These are phyloP conservation scores for Eucriotettix oculatus DNA, from an alignment of 2,888 invertebrate genomes.

Conservation along the genomic window DNA sequence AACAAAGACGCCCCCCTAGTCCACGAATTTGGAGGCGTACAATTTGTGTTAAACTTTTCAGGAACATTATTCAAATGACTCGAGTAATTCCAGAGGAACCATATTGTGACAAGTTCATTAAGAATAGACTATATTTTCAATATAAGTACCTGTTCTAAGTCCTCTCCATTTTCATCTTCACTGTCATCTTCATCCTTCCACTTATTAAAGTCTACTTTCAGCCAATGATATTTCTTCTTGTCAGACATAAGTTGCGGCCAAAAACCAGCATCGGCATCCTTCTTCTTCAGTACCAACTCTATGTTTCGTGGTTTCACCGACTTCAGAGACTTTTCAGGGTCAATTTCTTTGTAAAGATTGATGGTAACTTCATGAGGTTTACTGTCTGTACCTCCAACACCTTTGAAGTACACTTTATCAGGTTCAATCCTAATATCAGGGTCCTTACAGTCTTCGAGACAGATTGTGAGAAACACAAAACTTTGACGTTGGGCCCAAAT, in stretches of 20 bases:
- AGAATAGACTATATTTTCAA: too few species aligned
- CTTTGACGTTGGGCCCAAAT: slow-evolving; percentile 87
- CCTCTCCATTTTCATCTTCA: slow-evolving; percentile 51
- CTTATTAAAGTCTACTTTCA: slow-evolving; percentile 94
- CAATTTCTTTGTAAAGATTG: slow-evolving; percentile 64
- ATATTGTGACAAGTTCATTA: too few species aligned
- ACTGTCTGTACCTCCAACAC: slow-evolving; percentile 66
- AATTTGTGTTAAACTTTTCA: too few species aligned
- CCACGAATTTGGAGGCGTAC: too few species aligned
- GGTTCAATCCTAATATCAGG: slow-evolving; percentile 56
- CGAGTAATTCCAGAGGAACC: too few species aligned
- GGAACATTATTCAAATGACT: too few species aligned
- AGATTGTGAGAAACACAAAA: slow-evolving; percentile 72
- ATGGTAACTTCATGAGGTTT: slow-evolving; percentile 69
- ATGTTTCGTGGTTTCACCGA: slow-evolving; percentile 30
- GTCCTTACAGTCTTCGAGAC: slow-evolving; percentile 75
- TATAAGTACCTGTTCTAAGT: slow-evolving; percentile 37
- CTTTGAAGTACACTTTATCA: slow-evolving; percentile 59
- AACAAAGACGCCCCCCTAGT: too few species aligned
- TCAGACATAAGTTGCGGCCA: slow-evolving; percentile 82
- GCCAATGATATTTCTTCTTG: slow-evolving; percentile 81
- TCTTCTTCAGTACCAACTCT: slow-evolving; percentile 33
- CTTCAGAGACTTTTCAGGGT: slow-evolving; percentile 48
- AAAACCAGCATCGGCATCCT: slow-evolving; percentile 53
- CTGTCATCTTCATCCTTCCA: slow-evolving; percentile 96